Percentiles rank a stretch among this genome's conserved stretches.
Evolutionary conservation across 2,113 vertebrate genomes (phyloP).

Genomic region (Mastomys natalensis): DNA sequence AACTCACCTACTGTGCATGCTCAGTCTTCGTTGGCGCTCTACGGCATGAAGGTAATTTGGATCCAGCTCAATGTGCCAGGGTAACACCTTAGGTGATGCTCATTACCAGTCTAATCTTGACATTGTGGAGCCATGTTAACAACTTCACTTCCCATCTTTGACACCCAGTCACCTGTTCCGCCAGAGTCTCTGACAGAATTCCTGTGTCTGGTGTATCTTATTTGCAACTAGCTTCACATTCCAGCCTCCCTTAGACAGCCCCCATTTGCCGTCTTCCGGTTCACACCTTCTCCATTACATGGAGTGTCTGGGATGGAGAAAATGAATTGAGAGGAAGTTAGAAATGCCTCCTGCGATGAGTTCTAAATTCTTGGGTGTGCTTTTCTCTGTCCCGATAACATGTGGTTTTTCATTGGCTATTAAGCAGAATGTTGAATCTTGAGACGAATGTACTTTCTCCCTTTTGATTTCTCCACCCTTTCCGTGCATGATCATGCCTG

Average conservation of each 20-base stretch:
- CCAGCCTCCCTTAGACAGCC: not conserved
- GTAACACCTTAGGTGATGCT: not conserved
- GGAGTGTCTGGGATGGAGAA: not conserved
- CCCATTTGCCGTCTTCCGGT: not conserved
- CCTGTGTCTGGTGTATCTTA: not conserved
- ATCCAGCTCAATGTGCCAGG: not conserved
- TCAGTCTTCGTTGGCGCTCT: not conserved
- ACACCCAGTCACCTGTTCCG: not conserved
- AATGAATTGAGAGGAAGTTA: not conserved
- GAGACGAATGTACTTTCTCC: not conserved
- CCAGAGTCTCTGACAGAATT: not conserved
- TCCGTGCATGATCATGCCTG: not conserved
- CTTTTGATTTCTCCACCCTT: not conserved
- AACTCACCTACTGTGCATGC: rapidly evolving
- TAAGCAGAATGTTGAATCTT: not conserved
- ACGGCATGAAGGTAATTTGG: not conserved
- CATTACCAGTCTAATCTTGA: not conserved
- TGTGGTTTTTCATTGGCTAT: not conserved
- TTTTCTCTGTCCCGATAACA: not conserved
- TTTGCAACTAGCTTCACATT: not conserved
- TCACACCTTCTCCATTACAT: not conserved
- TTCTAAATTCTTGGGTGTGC: not conserved
- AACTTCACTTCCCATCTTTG: not conserved
- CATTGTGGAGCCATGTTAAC: not conserved
- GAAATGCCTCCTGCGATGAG: not conserved